Base-by-base conservation (phyloP, 1,140 invertebrate genomes). In the Campoletis sonorensis region DNA sequence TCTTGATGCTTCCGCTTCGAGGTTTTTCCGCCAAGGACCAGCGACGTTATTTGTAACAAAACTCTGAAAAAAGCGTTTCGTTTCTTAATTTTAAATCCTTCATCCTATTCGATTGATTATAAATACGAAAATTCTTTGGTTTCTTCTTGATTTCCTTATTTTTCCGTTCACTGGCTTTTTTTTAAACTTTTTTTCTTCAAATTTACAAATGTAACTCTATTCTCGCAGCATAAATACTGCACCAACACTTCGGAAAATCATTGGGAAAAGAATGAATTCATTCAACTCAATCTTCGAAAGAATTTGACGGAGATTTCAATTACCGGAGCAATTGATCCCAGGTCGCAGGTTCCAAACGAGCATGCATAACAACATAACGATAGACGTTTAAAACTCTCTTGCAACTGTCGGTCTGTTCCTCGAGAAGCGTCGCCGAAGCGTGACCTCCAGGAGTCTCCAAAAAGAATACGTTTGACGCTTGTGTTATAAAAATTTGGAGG, bases 321-420 rank as follows among this genome's bases (percentile, higher is more conserved):
- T 85, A 92, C 91, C 91, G 89, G 70, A 91, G 86, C 37, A 92
- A 86, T 83, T 92, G 91, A 93, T 94, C 97, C 98, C 98, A 99
- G 23, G 98, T 98, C 85, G 94, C 94, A 83, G 95, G 95, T 88
- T 99, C 97, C 95, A 99, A 96, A 82, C 96, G 94, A 0, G 97
- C 96, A 90, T 99, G 98, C 97, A 99, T 99, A 30, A 99, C 98
- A 94, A 99, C 98, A 87, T 97, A 98, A 81, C 98, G 93, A 93
- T 99, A 99, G 84, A 99, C 98, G 91, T 99, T 99, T 30, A 99
- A 93, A 72, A 99, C 97, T 85, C 97, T 94, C 92, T 99, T 99
- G 92, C 98, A 99, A 82, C 98, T 96, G 91, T 99, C 98, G 0
- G 98, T 98, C 93, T 99, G 97, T 90, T 98, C 97, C 87, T 98